phyloP scores from a whole-genome alignment of 1,140 invertebrate species.

The Zaprionus gabonicus region DNA sequence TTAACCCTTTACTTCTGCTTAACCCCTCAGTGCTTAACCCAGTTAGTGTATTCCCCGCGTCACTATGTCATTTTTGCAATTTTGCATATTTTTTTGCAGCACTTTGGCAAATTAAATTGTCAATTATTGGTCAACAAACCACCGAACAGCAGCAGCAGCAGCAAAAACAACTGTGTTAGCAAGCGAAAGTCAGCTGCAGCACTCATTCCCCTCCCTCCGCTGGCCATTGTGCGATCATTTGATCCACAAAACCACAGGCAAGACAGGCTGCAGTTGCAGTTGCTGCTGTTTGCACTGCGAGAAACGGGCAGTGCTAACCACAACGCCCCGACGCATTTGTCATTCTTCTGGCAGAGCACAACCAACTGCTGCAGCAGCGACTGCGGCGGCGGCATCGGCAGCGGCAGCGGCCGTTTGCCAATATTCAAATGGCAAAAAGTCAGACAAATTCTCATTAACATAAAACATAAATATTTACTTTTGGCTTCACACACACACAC shows the following conservation, averaged over 20 bases:
- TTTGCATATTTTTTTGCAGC: slow-evolving; percentile 29
- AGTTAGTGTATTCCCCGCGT: neutral
- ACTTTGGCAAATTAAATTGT: slow-evolving; percentile 80
- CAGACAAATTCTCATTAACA: slow-evolving; percentile 84
- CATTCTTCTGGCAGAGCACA: slow-evolving; percentile 58
- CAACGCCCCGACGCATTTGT: slow-evolving; percentile 74
- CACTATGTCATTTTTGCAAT: neutral
- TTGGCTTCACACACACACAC: slow-evolving; percentile 56
- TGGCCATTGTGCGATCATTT: slow-evolving; percentile 19
- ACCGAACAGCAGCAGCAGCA: slow-evolving; percentile 6
- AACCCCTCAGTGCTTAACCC: neutral
- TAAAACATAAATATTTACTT: slow-evolving; percentile 84
- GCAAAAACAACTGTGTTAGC: slow-evolving; percentile 48
- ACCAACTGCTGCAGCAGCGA: slow-evolving; percentile 38
- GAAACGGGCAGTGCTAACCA: slow-evolving; percentile 59
- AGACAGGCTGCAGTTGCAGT: slow-evolving; percentile 30
- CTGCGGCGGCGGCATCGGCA: too few relatives aligned
- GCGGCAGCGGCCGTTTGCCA: slow-evolving; percentile 60
- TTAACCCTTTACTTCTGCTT: neutral
- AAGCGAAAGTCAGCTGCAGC: slow-evolving; percentile 62
- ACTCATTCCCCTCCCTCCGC: neutral
- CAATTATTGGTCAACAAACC: slow-evolving; percentile 71
- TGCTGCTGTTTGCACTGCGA: slow-evolving; percentile 45
- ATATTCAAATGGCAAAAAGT: slow-evolving; percentile 83
- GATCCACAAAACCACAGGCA: slow-evolving; percentile 52